phyloP scores from a whole-genome alignment of 2,797 vertebrate species.

The Pantherophis vulpinus region DNA sequence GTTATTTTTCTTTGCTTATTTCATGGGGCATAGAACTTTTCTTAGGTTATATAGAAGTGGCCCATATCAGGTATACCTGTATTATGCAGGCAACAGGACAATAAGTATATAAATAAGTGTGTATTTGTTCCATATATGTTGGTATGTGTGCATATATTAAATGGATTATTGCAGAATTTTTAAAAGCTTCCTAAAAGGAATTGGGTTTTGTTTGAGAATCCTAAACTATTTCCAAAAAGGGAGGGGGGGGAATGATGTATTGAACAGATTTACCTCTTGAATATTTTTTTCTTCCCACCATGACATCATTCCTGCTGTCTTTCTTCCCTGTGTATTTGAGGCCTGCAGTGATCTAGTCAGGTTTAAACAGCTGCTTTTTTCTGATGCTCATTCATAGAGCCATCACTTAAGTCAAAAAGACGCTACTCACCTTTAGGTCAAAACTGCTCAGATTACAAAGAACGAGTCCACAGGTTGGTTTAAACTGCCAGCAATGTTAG shows the following conservation, averaged over 20 bases:
- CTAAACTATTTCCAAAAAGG: background rate
- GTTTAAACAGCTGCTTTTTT: background rate
- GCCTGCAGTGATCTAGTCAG: background rate
- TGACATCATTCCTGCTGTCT: background rate
- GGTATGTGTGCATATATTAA: background rate
- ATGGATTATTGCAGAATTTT: background rate
- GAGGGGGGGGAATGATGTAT: background rate
- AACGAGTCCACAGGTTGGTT: background rate
- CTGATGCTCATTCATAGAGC: background rate
- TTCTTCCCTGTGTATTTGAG: background rate
- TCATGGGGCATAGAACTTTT: background rate
- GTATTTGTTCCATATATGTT: background rate
- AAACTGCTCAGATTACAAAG: background rate
- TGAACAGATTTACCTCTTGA: background rate
- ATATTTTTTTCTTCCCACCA: background rate
- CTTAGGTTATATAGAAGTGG: background rate
- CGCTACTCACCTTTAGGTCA: background rate
- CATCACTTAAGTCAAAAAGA: constrained; percentile 30
- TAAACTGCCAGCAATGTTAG: background rate
- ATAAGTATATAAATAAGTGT: background rate
- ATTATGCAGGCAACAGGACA: background rate
- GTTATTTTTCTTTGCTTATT: background rate
- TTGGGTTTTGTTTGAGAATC: background rate
- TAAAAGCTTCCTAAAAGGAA: background rate
- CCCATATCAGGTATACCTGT: background rate